Evolutionary conservation across 2,888 invertebrate species (phyloP).

Genomic region (Habrosyne pyritoides): DNA sequence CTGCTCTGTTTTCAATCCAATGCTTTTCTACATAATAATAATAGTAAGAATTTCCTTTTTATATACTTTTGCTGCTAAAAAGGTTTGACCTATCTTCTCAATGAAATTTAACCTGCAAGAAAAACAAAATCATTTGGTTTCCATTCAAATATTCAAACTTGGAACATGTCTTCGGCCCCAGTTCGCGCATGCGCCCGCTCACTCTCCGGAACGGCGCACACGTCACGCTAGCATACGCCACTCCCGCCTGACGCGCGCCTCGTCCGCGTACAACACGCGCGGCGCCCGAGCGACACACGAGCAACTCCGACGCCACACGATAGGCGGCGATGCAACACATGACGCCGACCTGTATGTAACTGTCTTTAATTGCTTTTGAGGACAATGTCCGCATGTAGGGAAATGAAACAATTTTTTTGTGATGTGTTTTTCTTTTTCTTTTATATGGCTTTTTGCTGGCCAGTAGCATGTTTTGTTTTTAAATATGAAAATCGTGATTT

Average conservation of each 20-base stretch:
- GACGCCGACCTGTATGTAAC: conserved; percentile 34
- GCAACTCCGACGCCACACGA: neutral
- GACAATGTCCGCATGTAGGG: conserved; percentile 32
- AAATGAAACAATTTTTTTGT: neutral
- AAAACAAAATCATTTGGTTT: neutral
- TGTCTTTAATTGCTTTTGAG: conserved; percentile 61
- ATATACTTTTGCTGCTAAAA: no score
- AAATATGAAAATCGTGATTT: no score
- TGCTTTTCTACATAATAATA: no score
- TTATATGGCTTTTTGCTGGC: no score
- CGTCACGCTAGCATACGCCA: conserved; percentile 63
- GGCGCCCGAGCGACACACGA: neutral
- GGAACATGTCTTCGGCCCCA: conserved; percentile 5
- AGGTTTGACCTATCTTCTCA: no score
- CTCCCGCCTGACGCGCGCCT: conserved; percentile 42
- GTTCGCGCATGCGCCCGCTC: conserved; percentile 39
- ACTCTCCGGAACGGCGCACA: conserved; percentile 69
- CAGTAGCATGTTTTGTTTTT: neutral
- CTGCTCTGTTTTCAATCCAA: no score
- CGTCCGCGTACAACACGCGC: neutral
- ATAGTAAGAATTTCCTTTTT: no score
- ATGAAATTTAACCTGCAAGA: no score
- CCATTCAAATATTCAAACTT: conserved; percentile 9
- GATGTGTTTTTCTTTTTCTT: no score
- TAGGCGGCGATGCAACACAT: neutral